Base-by-base conservation (phyloP, 1,140 invertebrate genomes). In the Pomacea maculata region DNA sequence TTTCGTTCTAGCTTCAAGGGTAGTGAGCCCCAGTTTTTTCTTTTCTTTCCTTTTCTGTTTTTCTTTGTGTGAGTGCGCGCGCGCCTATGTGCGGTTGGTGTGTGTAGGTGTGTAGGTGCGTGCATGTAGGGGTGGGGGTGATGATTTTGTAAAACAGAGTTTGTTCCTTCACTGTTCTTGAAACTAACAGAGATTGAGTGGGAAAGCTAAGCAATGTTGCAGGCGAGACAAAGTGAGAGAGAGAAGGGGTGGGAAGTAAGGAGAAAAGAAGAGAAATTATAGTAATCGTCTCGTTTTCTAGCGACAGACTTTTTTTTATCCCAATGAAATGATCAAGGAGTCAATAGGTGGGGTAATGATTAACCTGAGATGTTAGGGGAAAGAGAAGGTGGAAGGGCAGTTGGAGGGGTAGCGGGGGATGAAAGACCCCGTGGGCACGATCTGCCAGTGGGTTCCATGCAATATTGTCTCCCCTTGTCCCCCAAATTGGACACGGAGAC, bases 231-330 rank as follows among this genome's bases (percentile, higher is more conserved):
- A 17, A 17, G 57, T n/a, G 67, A n/a, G 67, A 12, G 73, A 11
- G 8, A 55, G 73, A 55, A 75, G 55, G 73, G 11, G 57, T 17
- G 15, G 15, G 57, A 61, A 17, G 57, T 61, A 9, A 2, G 34
- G 34, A 29, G 15, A 52, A 54, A 55, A 54, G 21, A 52, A 17
- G 55, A 57, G n/a, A 75, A 21, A 75, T 75, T 75, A 57, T 57
- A 55, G 21, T 75, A 75, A 75, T 75, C 73, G 73, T 57, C n/a
- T 75, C 73, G 73, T 21, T 75, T 75, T 57, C 73, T 55, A 6
- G 12, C 9, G 45, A 55, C 73, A 65, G 8, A 61, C 8, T 21
- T 19, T 34, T n/a, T 70, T 70, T 70, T 34, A 34, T 70, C 57
- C 57, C 11, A 17, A 61, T 17, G 15, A 61, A 61, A 61, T 61